Conservation (phyloP, 35 echinoderm and acorn worm species). For the Ophioderma brevispina region DNA sequence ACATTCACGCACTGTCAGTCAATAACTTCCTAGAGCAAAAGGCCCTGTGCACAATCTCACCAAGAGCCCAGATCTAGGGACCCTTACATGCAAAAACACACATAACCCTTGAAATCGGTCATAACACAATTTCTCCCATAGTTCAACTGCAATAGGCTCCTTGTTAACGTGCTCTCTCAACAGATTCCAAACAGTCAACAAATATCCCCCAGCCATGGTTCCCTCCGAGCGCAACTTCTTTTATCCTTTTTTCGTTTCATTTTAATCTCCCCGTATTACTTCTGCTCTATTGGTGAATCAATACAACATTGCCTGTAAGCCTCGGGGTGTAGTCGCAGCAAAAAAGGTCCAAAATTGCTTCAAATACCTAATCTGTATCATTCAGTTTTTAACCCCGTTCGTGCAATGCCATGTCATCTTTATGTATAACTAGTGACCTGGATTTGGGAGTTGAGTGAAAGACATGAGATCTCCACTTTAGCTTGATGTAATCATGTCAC, state of each 20-base stretch:
- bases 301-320: not conserved
- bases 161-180: not conserved
- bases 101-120: not conserved
- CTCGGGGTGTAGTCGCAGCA: not conserved
- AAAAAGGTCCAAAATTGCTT: not conserved
- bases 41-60: no score
- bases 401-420: no score
- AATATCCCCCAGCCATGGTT: not conserved
- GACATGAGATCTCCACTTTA: no score
- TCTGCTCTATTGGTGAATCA: not conserved
- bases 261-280: slow-evolving; percentile 3
- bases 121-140: not conserved
- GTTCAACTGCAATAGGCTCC: not conserved
- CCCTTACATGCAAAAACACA: not conserved
- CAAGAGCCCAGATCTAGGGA: no score
- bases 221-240: not conserved
- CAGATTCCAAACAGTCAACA: not conserved
- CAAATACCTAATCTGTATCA: not conserved
- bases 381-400: no score
- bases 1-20: no score
- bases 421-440: no score
- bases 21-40: no score
- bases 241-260: not conserved
- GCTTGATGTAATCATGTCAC: no score
- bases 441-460: no score